Percentiles rank a stretch among this genome's conserved stretches.
phyloP scores from a whole-genome alignment of 2,888 invertebrate species.

The Mystacides longicornis region DNA sequence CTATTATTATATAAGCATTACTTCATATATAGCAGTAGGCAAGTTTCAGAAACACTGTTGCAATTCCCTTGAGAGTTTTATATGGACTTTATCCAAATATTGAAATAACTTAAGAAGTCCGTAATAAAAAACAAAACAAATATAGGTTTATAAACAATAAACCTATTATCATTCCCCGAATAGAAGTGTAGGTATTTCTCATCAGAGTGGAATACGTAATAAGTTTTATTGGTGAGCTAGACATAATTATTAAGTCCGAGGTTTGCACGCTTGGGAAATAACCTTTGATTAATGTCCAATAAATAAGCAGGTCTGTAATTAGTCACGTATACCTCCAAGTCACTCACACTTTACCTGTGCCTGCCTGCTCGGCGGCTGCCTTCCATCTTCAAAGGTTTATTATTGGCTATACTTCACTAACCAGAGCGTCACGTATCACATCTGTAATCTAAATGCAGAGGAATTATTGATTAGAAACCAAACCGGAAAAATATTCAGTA shows the following conservation, averaged over 20 bases:
- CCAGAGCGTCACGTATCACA: background rate
- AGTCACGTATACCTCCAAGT: background rate
- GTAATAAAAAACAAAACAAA: no score
- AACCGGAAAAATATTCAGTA: no score
- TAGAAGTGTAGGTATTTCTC: no score
- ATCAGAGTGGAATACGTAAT: no score
- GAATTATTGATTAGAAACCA: no score
- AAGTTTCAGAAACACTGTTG: no score
- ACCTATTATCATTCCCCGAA: no score
- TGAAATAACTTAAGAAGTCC: no score
- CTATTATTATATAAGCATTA: no score
- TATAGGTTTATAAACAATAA: background rate
- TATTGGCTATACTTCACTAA: background rate
- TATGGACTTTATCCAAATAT: no score
- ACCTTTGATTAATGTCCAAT: constrained; percentile 5
- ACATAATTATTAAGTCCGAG: background rate
- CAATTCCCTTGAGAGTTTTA: no score
- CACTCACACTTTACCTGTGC: background rate
- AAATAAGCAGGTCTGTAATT: background rate
- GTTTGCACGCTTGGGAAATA: background rate
- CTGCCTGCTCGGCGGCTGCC: background rate
- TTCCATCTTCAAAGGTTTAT: background rate
- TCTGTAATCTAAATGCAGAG: constrained; percentile 1
- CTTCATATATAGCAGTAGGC: no score
- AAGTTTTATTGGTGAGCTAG: background rate